Base-by-base conservation (phyloP, 2,888 invertebrate species). In the Cheilosia soror region DNA sequence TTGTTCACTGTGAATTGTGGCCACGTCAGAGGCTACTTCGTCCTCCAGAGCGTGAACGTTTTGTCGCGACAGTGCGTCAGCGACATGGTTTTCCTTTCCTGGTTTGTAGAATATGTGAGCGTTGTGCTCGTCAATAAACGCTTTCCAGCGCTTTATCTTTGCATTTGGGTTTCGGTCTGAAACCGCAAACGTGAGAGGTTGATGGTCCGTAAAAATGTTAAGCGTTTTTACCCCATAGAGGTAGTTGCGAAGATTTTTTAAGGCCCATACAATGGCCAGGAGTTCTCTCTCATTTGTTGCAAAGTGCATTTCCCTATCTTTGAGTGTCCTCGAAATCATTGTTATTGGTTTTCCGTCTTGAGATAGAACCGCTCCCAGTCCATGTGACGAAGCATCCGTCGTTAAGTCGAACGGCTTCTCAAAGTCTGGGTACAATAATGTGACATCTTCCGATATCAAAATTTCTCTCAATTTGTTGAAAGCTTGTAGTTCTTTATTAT, bases 131-230 rank as follows among this genome's bases (percentile, higher is more conserved):
- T 88, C 84, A 57, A 85, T 69, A 44, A 83, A 85, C 0, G 78
- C 68, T 15, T 66, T 81, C 66, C 77, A 80, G 55, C 85, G 69
- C 57, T 84, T 81, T 66, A 79, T 63, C 71, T 87, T 87, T 37
- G 60, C 55, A 62, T 87, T 87, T 47, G 82, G 76, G 69, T 87
- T 87, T 80, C 73, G 72, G 65, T 82, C 80, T 68, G 88, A 81
- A 60, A 87, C 79, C 33, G 87, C 68, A 87, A 82, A 85, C 29
- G 65, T 73, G 20, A 87, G 85, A 29, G 88, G 89, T 75, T 88
- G 83, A 51, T 87, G 81, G 47, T 87, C 87, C 0, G 83, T 73
- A 37, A 49, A 79, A 27, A 75, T 72, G 55, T 76, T 76, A 31
- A 83, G 42, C 42, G 44, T 60, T 47, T 40, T 79, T n/a, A 76